phyloP scores from a whole-genome alignment of 2,113 vertebrate species.

The Cricetomys ansorgei region DNA sequence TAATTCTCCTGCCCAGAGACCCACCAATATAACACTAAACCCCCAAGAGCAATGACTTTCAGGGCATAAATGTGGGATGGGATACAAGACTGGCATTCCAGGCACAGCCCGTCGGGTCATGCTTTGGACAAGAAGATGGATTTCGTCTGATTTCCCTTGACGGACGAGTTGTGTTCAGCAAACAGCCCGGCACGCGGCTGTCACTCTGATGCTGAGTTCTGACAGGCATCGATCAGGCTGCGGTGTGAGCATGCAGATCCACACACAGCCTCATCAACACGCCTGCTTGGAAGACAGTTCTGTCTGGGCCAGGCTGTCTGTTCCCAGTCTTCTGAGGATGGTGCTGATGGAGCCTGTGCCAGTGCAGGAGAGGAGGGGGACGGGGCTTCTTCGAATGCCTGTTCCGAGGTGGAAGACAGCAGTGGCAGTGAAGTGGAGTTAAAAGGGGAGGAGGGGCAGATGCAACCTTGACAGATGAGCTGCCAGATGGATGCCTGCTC shows the following conservation, averaged over 20 bases:
- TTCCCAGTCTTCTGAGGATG: background rate
- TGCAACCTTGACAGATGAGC: slow-evolving; percentile 31
- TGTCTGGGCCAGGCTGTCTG: background rate
- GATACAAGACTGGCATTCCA: slow-evolving; percentile 43
- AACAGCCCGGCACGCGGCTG: slow-evolving; percentile 71
- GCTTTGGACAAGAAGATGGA: slow-evolving; percentile 75
- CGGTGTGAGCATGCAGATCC: slow-evolving; percentile 57
- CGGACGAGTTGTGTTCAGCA: slow-evolving; percentile 77
- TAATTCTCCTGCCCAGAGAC: background rate
- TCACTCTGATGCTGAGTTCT: slow-evolving; percentile 71
- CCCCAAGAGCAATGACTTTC: background rate
- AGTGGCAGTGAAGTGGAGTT: background rate
- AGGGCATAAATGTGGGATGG: slow-evolving; percentile 23
- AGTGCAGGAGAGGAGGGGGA: background rate
- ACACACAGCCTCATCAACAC: slow-evolving; percentile 45
- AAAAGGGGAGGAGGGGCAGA: background rate
- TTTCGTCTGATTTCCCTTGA: slow-evolving; percentile 78
- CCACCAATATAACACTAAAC: background rate
- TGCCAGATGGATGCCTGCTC: background rate
- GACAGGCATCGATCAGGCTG: slow-evolving; percentile 81
- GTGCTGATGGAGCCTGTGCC: background rate
- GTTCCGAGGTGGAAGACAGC: background rate
- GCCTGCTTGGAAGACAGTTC: background rate
- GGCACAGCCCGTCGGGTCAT: slow-evolving; percentile 47
- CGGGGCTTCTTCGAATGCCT: background rate